A percentile compares a stretch with the other conserved stretches of the same genome.
These are phyloP conservation scores for Arremon brunneinucha DNA, from an alignment of 2,797 vertebrate genomes.

Conservation along the genomic window DNA sequence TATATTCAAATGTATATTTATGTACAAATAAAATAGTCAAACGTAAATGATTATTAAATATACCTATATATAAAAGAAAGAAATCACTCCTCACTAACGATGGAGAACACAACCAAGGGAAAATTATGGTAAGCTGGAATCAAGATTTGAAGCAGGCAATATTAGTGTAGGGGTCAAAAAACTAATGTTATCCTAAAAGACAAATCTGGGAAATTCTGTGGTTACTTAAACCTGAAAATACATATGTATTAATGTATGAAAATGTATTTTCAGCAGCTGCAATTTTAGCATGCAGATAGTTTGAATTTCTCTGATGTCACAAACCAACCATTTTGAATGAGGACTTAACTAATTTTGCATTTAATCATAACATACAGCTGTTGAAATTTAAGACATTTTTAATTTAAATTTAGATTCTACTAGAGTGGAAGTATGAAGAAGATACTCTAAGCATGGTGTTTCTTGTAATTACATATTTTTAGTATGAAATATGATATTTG, in stretches of 20 bases:
- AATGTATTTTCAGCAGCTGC: neutral
- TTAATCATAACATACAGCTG: neutral
- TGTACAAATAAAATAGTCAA: neutral
- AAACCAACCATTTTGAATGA: neutral
- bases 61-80: neutral
- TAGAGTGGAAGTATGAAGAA: neutral
- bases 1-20: neutral
- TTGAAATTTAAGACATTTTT: neutral
- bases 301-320: neutral
- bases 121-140: neutral
- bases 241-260: neutral
- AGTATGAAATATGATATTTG: neutral
- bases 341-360: neutral
- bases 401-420: neutral
- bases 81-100: neutral
- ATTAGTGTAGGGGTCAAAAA: neutral
- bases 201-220: neutral
- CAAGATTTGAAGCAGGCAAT: neutral
- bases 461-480: neutral
- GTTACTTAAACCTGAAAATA: neutral
- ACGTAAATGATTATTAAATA: neutral
- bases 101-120: neutral
- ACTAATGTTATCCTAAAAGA: neutral
- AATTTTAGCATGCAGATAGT: neutral
- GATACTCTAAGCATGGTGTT: neutral